These are phyloP conservation scores for Saguinus imperator DNA, from an alignment of 2,113 vertebrate species.

Conservation along the genomic window DNA sequence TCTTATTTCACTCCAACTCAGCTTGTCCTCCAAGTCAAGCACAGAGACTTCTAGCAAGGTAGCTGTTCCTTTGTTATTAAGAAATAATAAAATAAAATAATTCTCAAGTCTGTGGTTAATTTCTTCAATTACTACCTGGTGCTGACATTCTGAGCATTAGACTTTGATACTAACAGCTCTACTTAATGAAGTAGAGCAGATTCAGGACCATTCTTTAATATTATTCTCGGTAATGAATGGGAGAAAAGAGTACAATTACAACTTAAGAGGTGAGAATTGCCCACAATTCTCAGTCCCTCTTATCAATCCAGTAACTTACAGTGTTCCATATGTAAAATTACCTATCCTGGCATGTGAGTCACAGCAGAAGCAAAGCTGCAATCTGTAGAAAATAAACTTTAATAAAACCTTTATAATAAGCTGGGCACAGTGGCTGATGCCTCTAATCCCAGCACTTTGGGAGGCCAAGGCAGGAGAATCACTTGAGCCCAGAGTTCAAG, in stretches of 20 bases:
- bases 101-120: not conserved
- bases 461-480: too few species aligned
- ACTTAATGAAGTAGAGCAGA: not conserved
- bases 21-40: not conserved
- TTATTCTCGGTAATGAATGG: slow-evolving; percentile 17
- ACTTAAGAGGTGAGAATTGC: not conserved
- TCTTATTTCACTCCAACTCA: not conserved
- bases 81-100: not conserved
- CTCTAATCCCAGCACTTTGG: too few species aligned
- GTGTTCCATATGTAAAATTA: not conserved
- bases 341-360: not conserved
- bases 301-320: not conserved
- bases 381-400: slow-evolving; percentile 35
- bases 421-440: too few species aligned
- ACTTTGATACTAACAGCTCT: not conserved
- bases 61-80: not conserved
- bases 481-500: too few species aligned
- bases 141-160: not conserved
- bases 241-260: not conserved
- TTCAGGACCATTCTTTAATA: not conserved
- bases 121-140: not conserved
- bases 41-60: not conserved
- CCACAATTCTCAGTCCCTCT: not conserved
- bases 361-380: not conserved
- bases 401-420: not conserved